Evolutionary conservation across 1,140 invertebrate genomes (phyloP).

Genomic region (Drosophila bifasciata): DNA sequence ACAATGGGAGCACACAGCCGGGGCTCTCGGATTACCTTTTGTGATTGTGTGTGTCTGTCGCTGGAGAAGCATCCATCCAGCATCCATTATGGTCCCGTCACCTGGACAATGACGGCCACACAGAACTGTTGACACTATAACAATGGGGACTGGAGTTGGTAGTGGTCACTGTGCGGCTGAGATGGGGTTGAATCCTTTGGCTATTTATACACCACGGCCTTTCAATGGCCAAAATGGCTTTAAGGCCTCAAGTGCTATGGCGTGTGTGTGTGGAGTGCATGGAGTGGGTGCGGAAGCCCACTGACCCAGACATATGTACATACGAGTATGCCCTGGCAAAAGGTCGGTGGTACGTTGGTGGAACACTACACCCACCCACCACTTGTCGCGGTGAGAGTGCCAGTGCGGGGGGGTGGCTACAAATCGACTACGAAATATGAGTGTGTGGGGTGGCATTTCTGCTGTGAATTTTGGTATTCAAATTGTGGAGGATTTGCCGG

Average conservation of each 20-base stretch:
- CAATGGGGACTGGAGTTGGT: slow-evolving; percentile 40
- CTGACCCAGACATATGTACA: slow-evolving; percentile 73
- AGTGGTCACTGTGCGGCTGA: slow-evolving; percentile 14
- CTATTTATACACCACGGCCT: slow-evolving; percentile 56
- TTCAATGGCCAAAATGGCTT: slow-evolving; percentile 43
- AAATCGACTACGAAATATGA: no score
- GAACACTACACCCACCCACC: slow-evolving; percentile 10
- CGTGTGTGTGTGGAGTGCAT: neutral
- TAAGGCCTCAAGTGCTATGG: slow-evolving; percentile 56
- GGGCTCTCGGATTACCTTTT: slow-evolving; percentile 75
- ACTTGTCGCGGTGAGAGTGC: neutral
- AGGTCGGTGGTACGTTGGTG: neutral
- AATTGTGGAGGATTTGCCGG: no score
- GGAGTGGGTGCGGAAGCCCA: slow-evolving; percentile 48
- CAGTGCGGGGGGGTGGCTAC: no score
- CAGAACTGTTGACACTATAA: slow-evolving; percentile 70
- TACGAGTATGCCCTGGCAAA: slow-evolving; percentile 20
- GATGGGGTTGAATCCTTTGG: slow-evolving; percentile 40
- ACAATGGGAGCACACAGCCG: no score
- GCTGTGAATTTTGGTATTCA: no score
- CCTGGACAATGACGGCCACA: slow-evolving; percentile 67
- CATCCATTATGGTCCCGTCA: slow-evolving; percentile 71
- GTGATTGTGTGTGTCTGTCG: slow-evolving; percentile 60
- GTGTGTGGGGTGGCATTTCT: no score
- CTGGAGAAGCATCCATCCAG: slow-evolving; percentile 57